phyloP scores from a whole-genome alignment of 2,113 vertebrate species.

The Microcebus jonahi region DNA sequence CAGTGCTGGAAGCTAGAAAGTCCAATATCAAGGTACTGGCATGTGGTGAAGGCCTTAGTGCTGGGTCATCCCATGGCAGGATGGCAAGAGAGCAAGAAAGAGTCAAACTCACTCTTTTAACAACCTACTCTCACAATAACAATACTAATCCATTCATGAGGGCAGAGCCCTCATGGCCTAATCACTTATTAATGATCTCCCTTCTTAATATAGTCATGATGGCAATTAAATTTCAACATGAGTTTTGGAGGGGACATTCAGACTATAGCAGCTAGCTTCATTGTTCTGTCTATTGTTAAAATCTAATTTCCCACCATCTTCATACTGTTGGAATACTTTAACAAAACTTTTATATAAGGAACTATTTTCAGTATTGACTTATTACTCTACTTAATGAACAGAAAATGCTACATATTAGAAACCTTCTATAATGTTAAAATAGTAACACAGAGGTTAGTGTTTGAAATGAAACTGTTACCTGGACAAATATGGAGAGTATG shows the following conservation, averaged over 20 bases:
- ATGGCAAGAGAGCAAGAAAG: background rate
- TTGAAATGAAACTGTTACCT: constrained; percentile 1
- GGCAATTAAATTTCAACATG: background rate
- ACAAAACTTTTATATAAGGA: background rate
- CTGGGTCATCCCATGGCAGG: background rate
- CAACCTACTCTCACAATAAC: background rate
- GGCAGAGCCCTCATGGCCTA: background rate
- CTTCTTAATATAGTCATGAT: background rate
- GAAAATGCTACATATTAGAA: background rate
- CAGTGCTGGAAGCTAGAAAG: background rate
- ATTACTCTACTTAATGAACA: background rate
- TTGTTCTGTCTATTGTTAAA: background rate
- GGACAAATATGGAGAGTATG: background rate
- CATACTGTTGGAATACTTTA: background rate
- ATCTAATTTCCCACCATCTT: background rate
- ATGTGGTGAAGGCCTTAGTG: background rate
- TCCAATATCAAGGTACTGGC: background rate
- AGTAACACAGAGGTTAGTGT: background rate
- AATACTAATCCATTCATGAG: background rate
- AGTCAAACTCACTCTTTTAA: background rate
- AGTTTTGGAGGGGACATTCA: background rate
- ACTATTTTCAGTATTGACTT: background rate
- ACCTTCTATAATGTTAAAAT: background rate
- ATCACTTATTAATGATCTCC: background rate
- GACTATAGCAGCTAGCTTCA: background rate